phyloP scores from a whole-genome alignment of 64 coral and sea anemone genomes.

The Stichodactyla helianthus region DNA sequence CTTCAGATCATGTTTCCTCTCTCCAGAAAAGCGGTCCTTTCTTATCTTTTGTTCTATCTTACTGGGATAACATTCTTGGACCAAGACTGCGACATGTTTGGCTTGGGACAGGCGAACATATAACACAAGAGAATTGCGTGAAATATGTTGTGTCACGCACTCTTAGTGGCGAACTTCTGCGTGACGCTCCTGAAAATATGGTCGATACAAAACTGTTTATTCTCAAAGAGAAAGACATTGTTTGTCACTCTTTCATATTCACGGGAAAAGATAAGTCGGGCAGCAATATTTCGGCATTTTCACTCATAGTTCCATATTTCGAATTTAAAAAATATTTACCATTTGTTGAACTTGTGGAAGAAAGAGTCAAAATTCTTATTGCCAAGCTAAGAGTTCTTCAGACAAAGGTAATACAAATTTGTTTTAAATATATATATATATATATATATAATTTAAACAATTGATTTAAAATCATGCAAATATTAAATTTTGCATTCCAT shows the following conservation, averaged over 20 bases:
- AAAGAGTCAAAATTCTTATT: conserved; percentile 56
- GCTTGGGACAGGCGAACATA: conserved; percentile 29
- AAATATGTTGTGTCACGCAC: conserved; percentile 62
- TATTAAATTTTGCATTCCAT: no score
- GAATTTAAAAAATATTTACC: conserved; percentile 49
- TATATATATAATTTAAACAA: neutral
- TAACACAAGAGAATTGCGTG: conserved; percentile 45
- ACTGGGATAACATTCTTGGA: conserved; percentile 63
- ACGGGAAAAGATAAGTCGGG: conserved; percentile 43
- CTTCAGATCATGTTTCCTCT: conserved; percentile 19
- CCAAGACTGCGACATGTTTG: conserved; percentile 64
- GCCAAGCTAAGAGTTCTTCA: conserved; percentile 77
- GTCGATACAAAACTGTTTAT: conserved; percentile 63
- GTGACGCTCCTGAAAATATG: conserved; percentile 60
- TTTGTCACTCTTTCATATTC: conserved; percentile 66
- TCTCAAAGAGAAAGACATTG: conserved; percentile 49
- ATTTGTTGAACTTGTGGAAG: conserved; percentile 52
- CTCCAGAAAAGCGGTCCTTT: conserved; percentile 48
- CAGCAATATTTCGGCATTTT: conserved; percentile 44
- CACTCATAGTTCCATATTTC: conserved; percentile 42
- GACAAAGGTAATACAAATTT: conserved; percentile 65
- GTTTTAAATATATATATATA: neutral
- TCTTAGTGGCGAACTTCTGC: conserved; percentile 61
- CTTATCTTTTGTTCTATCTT: conserved; percentile 43
- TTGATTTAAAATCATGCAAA: no score